Base-by-base conservation (phyloP, 2,888 invertebrate species). In the Prenolepis imparis region DNA sequence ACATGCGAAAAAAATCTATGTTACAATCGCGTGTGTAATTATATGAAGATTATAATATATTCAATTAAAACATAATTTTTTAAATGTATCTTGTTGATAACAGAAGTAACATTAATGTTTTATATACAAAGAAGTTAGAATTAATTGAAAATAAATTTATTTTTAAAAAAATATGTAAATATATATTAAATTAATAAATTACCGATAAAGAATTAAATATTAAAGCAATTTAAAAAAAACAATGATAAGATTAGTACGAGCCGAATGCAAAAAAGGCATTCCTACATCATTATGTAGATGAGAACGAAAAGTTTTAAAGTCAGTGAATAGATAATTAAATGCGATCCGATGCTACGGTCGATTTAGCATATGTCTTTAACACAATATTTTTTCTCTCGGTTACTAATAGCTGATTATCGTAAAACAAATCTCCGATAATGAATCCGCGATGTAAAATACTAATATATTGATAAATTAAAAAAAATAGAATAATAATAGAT, bases 311-410 rank as follows among this genome's bases (percentile, higher is more conserved):
- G 41, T 24, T 61, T 12, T 12, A 12, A 73, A 73, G 28, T 24
- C 28, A 41, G 12, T 72, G n/a, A 24, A 61, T 24, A 59, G 9
- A 39, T 39, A 57, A 73, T 73, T 24, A 59, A 73, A 73, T 61
- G 41, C 2, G 39, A 41, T 41, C 18, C 39, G 39, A 72, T 39
- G 39, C 3, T 55, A 36, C 18, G 18, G 28, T 64, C 21, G 32
- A 44, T 75, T 63, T 44, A 48, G 36, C 28, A 8, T 32, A n/a
- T n/a, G n/a, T n/a, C n/a, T n/a, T n/a, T n/a, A n/a, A n/a, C n/a
- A n/a, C n/a, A 74, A 64, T 75, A 52, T n/a, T 57, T 39, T 73
- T n/a, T 48, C 11, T 36, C 18, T 77, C 24, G n/a, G 39, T 77
- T 55, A n/a, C n/a, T 1, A 67, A 24, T 67, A 28, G 44, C 24